phyloP scores from a whole-genome alignment of 1,140 invertebrate species.

The Rhyacophila brunnea region DNA sequence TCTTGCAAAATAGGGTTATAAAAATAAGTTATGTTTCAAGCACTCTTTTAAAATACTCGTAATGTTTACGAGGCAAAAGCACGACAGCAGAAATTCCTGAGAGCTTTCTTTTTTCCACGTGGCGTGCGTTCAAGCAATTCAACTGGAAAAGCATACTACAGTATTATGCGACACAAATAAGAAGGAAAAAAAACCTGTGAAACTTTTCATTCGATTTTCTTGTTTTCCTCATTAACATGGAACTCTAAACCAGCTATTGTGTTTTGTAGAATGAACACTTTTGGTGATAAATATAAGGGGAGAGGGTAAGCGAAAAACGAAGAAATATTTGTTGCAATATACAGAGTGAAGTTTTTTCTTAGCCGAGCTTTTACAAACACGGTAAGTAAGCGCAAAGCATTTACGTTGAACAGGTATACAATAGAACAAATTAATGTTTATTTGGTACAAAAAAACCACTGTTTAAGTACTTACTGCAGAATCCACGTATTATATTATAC shows the following conservation, averaged over 20 bases:
- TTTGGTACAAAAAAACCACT: too few species aligned
- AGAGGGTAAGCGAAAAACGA: constrained; percentile 11
- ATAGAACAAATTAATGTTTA: neutral
- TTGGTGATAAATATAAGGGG: constrained; percentile 13
- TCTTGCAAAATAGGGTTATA: constrained; percentile 1
- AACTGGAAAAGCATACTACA: constrained; percentile 7
- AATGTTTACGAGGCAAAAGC: constrained; percentile 24
- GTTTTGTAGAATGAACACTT: constrained; percentile 8
- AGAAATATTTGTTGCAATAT: constrained; percentile 8
- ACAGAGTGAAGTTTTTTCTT: constrained; percentile 10
- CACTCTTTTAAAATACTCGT: constrained; percentile 29
- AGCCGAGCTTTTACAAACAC: constrained; percentile 3
- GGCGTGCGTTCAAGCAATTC: constrained; percentile 21
- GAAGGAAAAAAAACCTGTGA: constrained; percentile 5
- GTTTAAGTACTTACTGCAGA: too few species aligned
- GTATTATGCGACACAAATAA: constrained; percentile 24
- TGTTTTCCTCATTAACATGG: constrained; percentile 13
- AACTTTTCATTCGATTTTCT: constrained; percentile 14
- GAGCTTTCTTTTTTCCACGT: constrained; percentile 17
- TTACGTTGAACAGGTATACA: neutral
- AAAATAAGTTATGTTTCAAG: constrained; percentile 30
- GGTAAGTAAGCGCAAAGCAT: neutral
- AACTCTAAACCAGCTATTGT: constrained; percentile 5
- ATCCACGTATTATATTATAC: too few species aligned
- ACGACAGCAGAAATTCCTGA: constrained; percentile 17